Conservation (phyloP, 2,888 invertebrate genomes). For the Acleris literana region DNA sequence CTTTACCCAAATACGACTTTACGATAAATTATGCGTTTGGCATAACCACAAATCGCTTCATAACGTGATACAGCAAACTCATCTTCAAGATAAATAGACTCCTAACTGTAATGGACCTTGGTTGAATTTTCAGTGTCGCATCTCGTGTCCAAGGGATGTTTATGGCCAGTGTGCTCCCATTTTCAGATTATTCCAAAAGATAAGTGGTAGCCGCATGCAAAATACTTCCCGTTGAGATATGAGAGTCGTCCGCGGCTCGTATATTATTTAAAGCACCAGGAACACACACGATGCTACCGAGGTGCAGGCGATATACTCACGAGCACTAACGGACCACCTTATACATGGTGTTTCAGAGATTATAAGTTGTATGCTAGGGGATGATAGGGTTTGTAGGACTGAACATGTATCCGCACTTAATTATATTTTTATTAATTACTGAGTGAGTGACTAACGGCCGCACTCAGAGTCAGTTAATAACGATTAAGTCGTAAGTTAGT, state of each 20-base stretch:
- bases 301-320: constrained; percentile 15
- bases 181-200: constrained; percentile 78
- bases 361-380: no score
- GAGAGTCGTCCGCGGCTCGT: constrained; percentile 69
- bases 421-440: no score
- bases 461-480: no score
- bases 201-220: constrained; percentile 77
- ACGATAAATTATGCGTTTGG: constrained; percentile 74
- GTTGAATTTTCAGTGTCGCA: constrained; percentile 38
- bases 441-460: no score
- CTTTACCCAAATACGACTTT: constrained; percentile 70
- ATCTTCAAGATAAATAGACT: constrained; percentile 36
- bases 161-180: constrained; percentile 59
- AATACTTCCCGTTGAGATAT: constrained; percentile 81
- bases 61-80: constrained; percentile 40
- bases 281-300: constrained; percentile 42
- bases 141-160: constrained; percentile 42
- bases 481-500: no score
- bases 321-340: no score
- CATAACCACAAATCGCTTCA: constrained; percentile 39
- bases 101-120: neutral
- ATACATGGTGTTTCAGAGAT: no score
- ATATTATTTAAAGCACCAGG: constrained; percentile 43
- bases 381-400: no score
- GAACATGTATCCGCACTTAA: no score